Percentiles rank a stretch among this genome's conserved stretches.
phyloP scores from a whole-genome alignment of 2,888 invertebrate genomes.

The Lepidochitona cinerea region DNA sequence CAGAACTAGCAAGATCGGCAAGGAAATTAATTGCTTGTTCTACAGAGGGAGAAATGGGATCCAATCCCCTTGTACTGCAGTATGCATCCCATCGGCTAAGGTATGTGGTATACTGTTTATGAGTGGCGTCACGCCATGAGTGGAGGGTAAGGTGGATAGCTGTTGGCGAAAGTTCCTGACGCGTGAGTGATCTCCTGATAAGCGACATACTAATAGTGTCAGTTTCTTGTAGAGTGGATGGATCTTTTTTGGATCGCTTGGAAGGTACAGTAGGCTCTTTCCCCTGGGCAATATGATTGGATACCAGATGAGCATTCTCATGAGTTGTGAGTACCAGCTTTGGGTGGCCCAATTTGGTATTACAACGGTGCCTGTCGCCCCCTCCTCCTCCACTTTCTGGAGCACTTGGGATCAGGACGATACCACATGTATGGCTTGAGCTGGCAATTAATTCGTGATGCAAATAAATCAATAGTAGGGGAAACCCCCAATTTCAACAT shows the following conservation, averaged over 20 bases:
- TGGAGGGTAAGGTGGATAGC: conserved; percentile 20
- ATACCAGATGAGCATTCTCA: conserved; percentile 11
- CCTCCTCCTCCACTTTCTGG: conserved; percentile 17
- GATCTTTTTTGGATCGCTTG: not conserved
- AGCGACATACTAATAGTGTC: conserved; percentile 10
- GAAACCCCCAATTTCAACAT: not conserved
- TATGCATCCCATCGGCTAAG: conserved; percentile 32
- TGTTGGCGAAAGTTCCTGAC: conserved; percentile 4
- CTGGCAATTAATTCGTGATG: conserved; percentile 11
- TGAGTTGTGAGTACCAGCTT: conserved; percentile 18
- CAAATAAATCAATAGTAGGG: conserved; percentile 15
- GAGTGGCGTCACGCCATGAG: conserved; percentile 29
- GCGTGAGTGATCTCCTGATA: conserved; percentile 9
- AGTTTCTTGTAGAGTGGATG: conserved; percentile 11
- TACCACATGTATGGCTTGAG: not conserved
- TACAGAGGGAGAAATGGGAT: conserved; percentile 24
- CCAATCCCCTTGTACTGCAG: conserved; percentile 26
- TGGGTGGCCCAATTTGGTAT: conserved; percentile 21
- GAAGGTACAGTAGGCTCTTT: conserved; percentile 5
- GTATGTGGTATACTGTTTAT: conserved; percentile 28
- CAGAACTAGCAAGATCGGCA: conserved; percentile 10
- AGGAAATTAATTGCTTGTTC: conserved; percentile 27
- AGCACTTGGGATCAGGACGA: conserved; percentile 14
- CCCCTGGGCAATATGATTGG: too few species aligned
- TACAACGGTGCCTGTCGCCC: conserved; percentile 12